These are phyloP conservation scores for Paracanthobrama guichenoti DNA, from an alignment of 2,113 vertebrate genomes.

Conservation along the genomic window DNA sequence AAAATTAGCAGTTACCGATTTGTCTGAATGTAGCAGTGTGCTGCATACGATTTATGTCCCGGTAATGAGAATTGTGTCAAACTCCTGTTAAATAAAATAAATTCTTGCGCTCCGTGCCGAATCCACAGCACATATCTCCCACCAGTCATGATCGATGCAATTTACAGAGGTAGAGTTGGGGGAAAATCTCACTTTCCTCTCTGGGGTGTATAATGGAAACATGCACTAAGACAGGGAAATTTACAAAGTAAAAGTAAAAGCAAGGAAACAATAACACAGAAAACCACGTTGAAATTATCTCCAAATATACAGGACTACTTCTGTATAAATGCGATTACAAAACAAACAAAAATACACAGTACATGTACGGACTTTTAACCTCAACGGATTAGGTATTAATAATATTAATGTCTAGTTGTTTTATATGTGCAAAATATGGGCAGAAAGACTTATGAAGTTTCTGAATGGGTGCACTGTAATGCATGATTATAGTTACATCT, in stretches of 20 bases:
- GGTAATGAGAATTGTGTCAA: constrained; percentile 60
- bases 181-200: constrained; percentile 51
- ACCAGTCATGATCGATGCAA: constrained; percentile 69
- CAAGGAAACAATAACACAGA: constrained; percentile 53
- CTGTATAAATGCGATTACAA: not conserved
- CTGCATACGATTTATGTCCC: constrained; percentile 70
- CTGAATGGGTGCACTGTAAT: not conserved
- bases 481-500: not conserved
- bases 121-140: constrained; percentile 64
- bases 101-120: constrained; percentile 62
- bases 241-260: constrained; percentile 7
- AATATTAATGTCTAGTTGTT: too few species aligned
- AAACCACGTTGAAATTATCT: too few species aligned
- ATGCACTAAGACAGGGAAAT: constrained; percentile 67
- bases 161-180: constrained; percentile 75
- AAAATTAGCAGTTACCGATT: constrained; percentile 88
- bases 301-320: constrained; percentile 3
- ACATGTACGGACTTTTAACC: too few species aligned
- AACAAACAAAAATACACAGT: too few species aligned
- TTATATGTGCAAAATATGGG: too few species aligned
- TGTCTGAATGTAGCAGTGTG: constrained; percentile 63
- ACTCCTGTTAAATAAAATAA: constrained; percentile 53
- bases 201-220: constrained; percentile 71
- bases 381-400: too few species aligned
- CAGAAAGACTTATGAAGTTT: too few species aligned